Evolutionary conservation across 1,140 invertebrate genomes (phyloP).

Genomic region (Ostrea denselamellosa): DNA sequence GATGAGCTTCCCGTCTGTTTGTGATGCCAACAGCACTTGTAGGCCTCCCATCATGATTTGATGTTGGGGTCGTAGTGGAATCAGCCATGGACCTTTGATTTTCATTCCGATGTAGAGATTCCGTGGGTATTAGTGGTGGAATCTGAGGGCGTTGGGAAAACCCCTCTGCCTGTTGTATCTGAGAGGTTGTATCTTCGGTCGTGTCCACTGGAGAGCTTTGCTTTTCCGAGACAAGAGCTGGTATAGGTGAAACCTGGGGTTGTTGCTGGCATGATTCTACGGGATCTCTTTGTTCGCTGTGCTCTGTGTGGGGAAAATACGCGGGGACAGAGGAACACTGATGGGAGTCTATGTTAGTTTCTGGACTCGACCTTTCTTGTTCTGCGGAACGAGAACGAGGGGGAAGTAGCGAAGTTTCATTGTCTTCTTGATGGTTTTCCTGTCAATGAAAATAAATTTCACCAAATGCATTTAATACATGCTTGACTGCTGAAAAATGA

Average conservation of each 20-base stretch:
- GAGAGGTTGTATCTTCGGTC: not conserved
- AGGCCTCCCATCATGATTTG: slow-evolving; percentile 5
- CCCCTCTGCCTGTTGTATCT: not conserved
- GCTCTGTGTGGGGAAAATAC: slow-evolving; percentile 5
- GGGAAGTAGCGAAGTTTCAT: not conserved
- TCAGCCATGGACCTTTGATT: not conserved
- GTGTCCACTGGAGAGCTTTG: not conserved
- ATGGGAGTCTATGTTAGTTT: not conserved
- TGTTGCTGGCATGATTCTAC: slow-evolving; percentile 4
- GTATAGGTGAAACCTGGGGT: not conserved
- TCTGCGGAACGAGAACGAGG: slow-evolving; percentile 1
- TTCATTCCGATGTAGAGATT: slow-evolving; percentile 5
- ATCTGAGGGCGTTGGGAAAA: not conserved
- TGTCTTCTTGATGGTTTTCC: slow-evolving; percentile 17
- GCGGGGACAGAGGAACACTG: slow-evolving; percentile 7
- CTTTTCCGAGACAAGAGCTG: not conserved
- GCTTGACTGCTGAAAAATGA: not conserved
- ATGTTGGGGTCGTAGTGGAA: not conserved
- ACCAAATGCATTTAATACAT: slow-evolving; percentile 13
- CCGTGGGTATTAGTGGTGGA: slow-evolving; percentile 6
- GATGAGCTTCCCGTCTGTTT: not conserved
- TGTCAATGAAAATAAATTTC: slow-evolving; percentile 8
- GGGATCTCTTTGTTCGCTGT: not conserved
- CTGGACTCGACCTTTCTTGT: not conserved
- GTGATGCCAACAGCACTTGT: not conserved